Evolutionary conservation across 2,113 vertebrate genomes (phyloP), one percentile per base, ranked within the genome.

Genomic region (Hippocampus mohnikei): DNA sequence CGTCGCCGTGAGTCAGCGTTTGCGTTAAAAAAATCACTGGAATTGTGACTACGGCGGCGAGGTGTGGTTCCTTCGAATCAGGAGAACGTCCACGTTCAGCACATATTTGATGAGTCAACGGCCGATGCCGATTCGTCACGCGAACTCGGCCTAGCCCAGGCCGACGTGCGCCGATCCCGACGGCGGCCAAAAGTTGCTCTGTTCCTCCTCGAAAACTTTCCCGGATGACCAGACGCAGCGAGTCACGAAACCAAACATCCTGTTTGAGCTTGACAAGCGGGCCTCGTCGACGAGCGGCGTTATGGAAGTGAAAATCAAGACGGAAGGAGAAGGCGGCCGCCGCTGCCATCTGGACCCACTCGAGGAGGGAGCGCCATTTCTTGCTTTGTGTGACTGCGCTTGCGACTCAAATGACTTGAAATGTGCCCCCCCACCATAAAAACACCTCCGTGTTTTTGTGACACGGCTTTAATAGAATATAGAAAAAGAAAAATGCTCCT

Each of bases 181-280:
- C 25, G 37, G n/a, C 42, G 73, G 75, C 25, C 75, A 78, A 88
- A 89, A 85, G 79, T 13, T 69, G 41, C 76, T 20, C 68, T 77
- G 80, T 89, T 89, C 88, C 89, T 87, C 56, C 61, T 46, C 50
- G 62, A 66, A 85, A 91, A 91, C 77, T 83, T 89, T 89, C 85
- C 88, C 88, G 88, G 85, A 91, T 91, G 85, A 89, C 84, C 13
- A 66, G 67, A 70, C 18, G 60, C 8, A n/a, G n/a, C 27, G 20
- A 0, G 29, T 18, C 41, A 1, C 50, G 9, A 23, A 61, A 4
- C 4, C 4, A 1, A n/a, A 76, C 75, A 78, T 85, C 73, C 78
- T n/a, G 67, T 83, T 84, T 79, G 81, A 59, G 71, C 76, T 65
- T 79, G 69, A 73, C 68, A 33, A 29, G 41, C 42, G 9, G 33